Base-by-base conservation (phyloP, 35 echinoderm and acorn worm species). In the Amphiura filiformis region DNA sequence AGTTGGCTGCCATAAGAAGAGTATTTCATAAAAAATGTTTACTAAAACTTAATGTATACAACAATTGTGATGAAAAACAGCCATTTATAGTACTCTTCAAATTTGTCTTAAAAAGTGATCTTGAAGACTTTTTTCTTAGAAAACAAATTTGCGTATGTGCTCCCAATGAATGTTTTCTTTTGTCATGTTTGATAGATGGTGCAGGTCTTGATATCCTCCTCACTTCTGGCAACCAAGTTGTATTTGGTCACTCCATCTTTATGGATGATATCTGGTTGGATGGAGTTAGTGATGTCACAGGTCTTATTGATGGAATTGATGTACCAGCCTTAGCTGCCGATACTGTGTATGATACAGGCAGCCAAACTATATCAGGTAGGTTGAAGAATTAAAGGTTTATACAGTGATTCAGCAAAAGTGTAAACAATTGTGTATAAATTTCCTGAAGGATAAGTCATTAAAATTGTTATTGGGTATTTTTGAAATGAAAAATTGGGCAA, bases 341-440 rank as follows among this genome's bases (percentile, higher is more conserved):
- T 76, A 82, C 93, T 28, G 93, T 95, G n/a, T 88, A 85, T 52
- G 65, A 65, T 31, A 84, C 56, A 40, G 93, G 93, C 5, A 34
- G 42, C 44, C 82, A 89, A n/a, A 31, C 33, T 22, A 92, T 95
- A 26, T 70, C 84, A 39, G 89, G 83, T 85, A 85, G 18, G 61
- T 70, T 70, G 61, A 47, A 47, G 41, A 47, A 47, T 9, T 47
- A 47, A 47, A n/a, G n/a, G n/a, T n/a, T n/a, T n/a, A n/a, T n/a
- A n/a, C n/a, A n/a, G n/a, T n/a, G n/a, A n/a, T n/a, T n/a, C n/a
- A n/a, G n/a, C n/a, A n/a, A n/a, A n/a, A n/a, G n/a, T n/a, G n/a
- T n/a, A n/a, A n/a, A n/a, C n/a, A n/a, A n/a, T n/a, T n/a, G n/a
- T n/a, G n/a, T n/a, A n/a, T n/a, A n/a, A n/a, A n/a, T n/a, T n/a